phyloP scores from a whole-genome alignment of 2,888 invertebrate species.

The Caenorhabditis afra region DNA sequence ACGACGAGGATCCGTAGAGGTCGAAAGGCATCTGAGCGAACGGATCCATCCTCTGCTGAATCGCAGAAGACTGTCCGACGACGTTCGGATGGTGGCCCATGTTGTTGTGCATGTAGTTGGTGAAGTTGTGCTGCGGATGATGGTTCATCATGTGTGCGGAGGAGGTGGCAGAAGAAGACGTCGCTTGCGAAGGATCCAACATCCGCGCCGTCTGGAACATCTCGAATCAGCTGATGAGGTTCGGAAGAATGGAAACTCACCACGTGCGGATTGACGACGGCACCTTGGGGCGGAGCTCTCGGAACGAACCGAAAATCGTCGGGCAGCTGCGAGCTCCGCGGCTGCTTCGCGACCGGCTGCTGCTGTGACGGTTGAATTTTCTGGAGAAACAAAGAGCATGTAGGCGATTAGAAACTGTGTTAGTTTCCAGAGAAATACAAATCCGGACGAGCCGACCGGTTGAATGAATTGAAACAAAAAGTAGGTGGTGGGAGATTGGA shows the following conservation, averaged over 20 bases:
- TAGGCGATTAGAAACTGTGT: too few relatives aligned
- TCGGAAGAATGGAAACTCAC: slow-evolving; percentile 22
- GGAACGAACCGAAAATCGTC: slow-evolving; percentile 52
- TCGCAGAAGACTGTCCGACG: slow-evolving; percentile 12
- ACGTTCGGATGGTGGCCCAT: slow-evolving; percentile 28
- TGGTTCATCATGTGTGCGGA: slow-evolving; percentile 30
- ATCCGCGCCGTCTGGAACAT: slow-evolving; percentile 38
- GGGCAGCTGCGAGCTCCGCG: slow-evolving; percentile 48
- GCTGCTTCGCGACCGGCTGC: slow-evolving; percentile 42
- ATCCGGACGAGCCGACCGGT: slow-evolving; percentile 14
- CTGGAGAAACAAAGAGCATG: not conserved
- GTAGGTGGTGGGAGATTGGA: not conserved
- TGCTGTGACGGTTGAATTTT: slow-evolving; percentile 53
- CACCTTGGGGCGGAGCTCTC: slow-evolving; percentile 42
- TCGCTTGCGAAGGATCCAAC: slow-evolving; percentile 41
- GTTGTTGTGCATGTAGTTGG: slow-evolving; percentile 24
- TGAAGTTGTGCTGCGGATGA: slow-evolving; percentile 24
- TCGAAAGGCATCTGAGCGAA: slow-evolving; percentile 36
- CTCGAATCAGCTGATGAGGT: not conserved
- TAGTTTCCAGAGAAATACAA: not conserved
- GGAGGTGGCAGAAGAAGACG: slow-evolving; percentile 6
- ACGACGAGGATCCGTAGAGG: slow-evolving; percentile 35
- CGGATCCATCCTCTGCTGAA: slow-evolving; percentile 29
- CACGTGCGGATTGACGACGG: slow-evolving; percentile 15
- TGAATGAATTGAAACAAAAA: not conserved